phyloP scores from a whole-genome alignment of 1,140 invertebrate species.

The Drosophila funebris region DNA sequence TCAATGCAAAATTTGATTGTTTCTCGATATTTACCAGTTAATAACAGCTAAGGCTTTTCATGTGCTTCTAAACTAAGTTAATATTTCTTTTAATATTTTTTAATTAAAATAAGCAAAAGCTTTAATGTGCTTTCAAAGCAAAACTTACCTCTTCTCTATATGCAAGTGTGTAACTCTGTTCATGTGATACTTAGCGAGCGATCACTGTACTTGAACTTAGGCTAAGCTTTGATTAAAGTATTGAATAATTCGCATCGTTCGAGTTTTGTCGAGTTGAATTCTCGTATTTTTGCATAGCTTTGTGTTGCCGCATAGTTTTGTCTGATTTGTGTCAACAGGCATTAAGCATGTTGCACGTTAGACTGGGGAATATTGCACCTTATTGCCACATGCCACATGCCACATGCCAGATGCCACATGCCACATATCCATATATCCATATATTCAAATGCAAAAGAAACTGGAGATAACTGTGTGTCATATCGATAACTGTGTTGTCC shows the following conservation, averaged over 20 bases:
- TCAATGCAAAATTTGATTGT: no score
- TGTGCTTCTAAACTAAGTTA: no score
- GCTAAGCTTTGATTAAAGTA: neutral
- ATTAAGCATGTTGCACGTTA: neutral
- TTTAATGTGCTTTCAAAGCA: no score
- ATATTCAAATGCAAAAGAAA: no score
- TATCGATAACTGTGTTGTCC: neutral
- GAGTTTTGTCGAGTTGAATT: neutral
- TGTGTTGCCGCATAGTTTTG: conserved; percentile 50
- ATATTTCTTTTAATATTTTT: no score
- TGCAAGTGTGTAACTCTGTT: no score
- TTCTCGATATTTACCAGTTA: no score
- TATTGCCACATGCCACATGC: neutral
- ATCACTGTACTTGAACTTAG: neutral
- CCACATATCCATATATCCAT: neutral
- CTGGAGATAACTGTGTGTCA: neutral
- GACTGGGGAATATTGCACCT: neutral
- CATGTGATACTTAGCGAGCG: neutral
- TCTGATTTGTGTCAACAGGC: conserved; percentile 52
- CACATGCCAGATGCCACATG: neutral
- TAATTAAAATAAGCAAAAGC: no score
- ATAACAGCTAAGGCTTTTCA: no score
- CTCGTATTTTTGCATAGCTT: neutral
- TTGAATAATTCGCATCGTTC: neutral
- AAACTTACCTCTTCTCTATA: no score